Evolutionary conservation across 2,113 vertebrate species (phyloP), one percentile per base, ranked within the genome.

Genomic region (Callipepla squamata): DNA sequence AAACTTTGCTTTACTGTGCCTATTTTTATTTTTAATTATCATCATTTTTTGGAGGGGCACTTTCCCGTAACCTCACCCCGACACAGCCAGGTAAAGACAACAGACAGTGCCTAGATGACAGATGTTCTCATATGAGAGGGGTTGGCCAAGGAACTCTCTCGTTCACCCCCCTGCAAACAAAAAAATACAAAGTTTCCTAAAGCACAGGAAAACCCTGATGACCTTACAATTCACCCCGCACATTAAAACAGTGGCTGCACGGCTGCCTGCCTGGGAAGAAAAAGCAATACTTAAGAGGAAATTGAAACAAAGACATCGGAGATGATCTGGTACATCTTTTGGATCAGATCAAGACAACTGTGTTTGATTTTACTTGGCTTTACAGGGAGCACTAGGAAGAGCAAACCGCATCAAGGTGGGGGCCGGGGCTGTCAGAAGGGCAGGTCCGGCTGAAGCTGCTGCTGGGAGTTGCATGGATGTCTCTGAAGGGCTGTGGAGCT

Each of bases 271-370:
- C 63, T 42, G 55, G 74, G 76, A 63, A 80, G 68, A 92, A 90
- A 93, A 93, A 88, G 51, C 92, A 90, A 78, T 78, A 7, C 40
- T 72, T 84, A 23, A 73, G 82, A 91, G 85, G 88, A 97, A 96
- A 96, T 91, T 92, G 90, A 86, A 95, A 92, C 85, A 95, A 92
- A 67, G 81, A 72, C 48, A 85, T 61, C 3, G 68, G 86, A 75
- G 65, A 70, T 69, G 77, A 32, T 77, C 82, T 93, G 87, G 75
- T 91, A 48, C 72, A 90, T 90, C 86, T 83, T 95, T 92, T 77
- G 86, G 82, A 88, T 86, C 90, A 96, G 76, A 93, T 93, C 85
- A 65, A 77, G 88, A 72, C 91, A 92, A 96, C 73, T 88, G 87
- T 73, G 90, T 93, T 96, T 95, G 79, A 96, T 95, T 94, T 95